phyloP scores from a whole-genome alignment of 2,113 vertebrate species.

The Nerophis ophidion region DNA sequence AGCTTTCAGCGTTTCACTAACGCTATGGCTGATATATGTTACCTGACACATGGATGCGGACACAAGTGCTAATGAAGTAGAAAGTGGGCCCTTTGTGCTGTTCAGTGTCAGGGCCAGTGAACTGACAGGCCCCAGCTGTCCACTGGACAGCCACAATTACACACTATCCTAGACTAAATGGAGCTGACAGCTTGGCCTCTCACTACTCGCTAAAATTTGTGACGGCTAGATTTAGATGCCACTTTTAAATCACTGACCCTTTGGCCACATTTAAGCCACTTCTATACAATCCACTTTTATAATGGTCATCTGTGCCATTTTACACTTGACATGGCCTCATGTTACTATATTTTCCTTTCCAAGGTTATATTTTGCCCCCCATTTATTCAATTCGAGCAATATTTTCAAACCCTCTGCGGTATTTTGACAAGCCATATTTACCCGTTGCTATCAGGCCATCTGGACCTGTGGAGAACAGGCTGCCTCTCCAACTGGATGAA shows the following conservation, averaged over 20 bases:
- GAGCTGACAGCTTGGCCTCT: slow-evolving; percentile 41
- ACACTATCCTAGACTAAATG: slow-evolving; percentile 23
- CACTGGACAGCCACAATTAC: slow-evolving; percentile 30
- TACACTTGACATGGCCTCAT: slow-evolving; percentile 5
- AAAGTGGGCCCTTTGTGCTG: slow-evolving; percentile 45
- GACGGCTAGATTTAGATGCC: slow-evolving; percentile 22
- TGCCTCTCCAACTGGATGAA: slow-evolving; percentile 47
- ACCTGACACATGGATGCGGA: slow-evolving; percentile 58
- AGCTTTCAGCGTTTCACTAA: slow-evolving; percentile 1
- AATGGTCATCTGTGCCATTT: slow-evolving; percentile 16
- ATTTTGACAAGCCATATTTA: slow-evolving; percentile 36
- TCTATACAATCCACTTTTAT: neutral
- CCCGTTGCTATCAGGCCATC: slow-evolving; percentile 44
- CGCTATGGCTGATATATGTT: slow-evolving; percentile 40
- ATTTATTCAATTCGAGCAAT: slow-evolving; percentile 5
- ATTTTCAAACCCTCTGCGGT: slow-evolving; percentile 14
- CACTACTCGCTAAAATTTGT: slow-evolving; percentile 34
- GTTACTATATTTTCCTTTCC: neutral
- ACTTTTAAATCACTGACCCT: slow-evolving; percentile 28
- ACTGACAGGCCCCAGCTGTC: slow-evolving; percentile 58
- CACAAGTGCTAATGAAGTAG: slow-evolving; percentile 59
- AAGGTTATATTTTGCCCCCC: slow-evolving; percentile 21
- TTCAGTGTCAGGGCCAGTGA: slow-evolving; percentile 27
- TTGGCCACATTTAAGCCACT: slow-evolving; percentile 1
- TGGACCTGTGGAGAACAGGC: slow-evolving; percentile 51